Conservation (phyloP, 2,113 vertebrate genomes). For the Alethe castanea region DNA sequence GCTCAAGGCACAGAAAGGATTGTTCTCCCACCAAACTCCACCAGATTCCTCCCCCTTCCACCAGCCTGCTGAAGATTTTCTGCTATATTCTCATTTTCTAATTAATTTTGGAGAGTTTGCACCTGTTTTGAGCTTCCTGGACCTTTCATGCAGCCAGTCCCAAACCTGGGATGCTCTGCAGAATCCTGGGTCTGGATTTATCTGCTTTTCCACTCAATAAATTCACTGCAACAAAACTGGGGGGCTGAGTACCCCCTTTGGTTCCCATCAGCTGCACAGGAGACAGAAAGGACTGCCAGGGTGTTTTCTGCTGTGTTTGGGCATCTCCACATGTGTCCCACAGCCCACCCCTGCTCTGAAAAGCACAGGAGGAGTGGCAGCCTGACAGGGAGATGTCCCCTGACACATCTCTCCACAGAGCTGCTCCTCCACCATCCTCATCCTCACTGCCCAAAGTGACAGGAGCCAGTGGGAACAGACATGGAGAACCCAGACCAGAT, state of each 20-base stretch:
- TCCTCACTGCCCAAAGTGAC: not conserved
- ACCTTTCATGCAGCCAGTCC: not conserved
- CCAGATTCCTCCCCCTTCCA: rapidly evolving
- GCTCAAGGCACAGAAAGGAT: not conserved
- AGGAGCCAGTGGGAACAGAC: not conserved
- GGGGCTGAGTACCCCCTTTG: not conserved
- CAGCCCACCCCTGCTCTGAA: not conserved
- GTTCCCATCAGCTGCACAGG: not conserved
- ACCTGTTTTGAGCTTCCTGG: not conserved
- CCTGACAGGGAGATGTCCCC: not conserved
- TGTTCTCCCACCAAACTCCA: not conserved
- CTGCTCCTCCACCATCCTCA: not conserved
- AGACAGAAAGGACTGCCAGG: not conserved
- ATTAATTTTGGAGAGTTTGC: not conserved
- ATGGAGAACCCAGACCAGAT: not conserved
- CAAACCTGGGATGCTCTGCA: not conserved
- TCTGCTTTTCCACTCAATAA: not conserved
- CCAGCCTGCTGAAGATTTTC: not conserved
- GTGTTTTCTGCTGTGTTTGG: not conserved
- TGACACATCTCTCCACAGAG: not conserved
- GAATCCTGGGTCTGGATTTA: not conserved
- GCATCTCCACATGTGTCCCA: rapidly evolving
- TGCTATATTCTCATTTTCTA: not conserved
- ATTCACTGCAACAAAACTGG: not conserved
- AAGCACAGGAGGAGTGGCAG: not conserved